Conservation (phyloP, 2,888 invertebrate genomes). For the Corbicula japonica region DNA sequence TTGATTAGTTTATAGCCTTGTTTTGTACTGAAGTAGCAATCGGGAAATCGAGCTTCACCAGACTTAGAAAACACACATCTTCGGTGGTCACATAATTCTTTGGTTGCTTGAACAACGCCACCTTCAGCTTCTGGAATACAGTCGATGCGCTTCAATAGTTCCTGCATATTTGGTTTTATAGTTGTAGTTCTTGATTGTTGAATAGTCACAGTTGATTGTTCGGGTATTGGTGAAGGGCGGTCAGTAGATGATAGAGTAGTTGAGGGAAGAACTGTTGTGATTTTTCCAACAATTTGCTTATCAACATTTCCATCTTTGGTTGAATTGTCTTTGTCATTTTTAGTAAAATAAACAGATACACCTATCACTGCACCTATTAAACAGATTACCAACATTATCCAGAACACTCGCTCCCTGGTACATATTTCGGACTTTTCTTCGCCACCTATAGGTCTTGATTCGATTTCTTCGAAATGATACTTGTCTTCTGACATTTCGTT, state of each 20-base stretch:
- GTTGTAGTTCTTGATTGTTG: no score
- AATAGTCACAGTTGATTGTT: no score
- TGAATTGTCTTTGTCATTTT: constrained; percentile 41
- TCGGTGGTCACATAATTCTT: constrained; percentile 66
- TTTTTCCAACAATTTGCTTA: constrained; percentile 17
- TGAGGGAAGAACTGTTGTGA: no score
- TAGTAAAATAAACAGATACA: constrained; percentile 62
- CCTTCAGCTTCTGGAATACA: constrained; percentile 71
- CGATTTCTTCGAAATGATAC: no score
- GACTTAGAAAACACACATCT: constrained; percentile 60
- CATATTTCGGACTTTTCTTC: constrained; percentile 10
- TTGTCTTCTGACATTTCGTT: no score
- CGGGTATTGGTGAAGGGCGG: no score
- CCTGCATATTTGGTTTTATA: constrained; percentile 22
- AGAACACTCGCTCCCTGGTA: constrained; percentile 57
- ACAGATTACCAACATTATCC: constrained; percentile 49
- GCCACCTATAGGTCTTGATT: constrained; percentile 9
- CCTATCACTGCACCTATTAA: constrained; percentile 67
- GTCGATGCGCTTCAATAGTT: constrained; percentile 65
- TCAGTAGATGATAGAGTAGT: no score
- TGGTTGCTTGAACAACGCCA: constrained; percentile 56
- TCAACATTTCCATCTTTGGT: constrained; percentile 17
- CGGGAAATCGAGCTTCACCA: constrained; percentile 35
- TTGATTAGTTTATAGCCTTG: constrained; percentile 66
- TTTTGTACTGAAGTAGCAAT: constrained; percentile 62